These are phyloP conservation scores for Elephas maximus DNA, from an alignment of 2,113 vertebrate species.

Conservation along the genomic window DNA sequence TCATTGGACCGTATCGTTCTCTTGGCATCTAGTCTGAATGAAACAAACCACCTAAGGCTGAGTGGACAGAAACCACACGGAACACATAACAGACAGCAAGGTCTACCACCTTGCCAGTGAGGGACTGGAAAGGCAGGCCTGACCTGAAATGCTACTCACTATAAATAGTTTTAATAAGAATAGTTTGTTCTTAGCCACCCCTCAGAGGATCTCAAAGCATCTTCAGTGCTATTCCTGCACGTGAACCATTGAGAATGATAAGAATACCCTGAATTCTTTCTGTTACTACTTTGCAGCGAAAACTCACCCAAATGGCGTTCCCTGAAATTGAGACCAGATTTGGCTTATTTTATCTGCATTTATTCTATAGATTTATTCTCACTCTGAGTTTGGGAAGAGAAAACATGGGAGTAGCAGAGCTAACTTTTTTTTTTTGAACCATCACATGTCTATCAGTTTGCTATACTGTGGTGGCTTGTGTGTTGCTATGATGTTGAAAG, in stretches of 20 bases:
- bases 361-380: neutral
- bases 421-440: neutral
- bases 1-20: neutral
- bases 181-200: neutral
- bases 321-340: neutral
- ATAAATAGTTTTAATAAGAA: constrained; percentile 44
- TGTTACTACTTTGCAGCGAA: neutral
- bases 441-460: neutral
- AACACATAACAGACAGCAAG: neutral
- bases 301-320: neutral
- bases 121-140: constrained; percentile 28
- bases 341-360: neutral
- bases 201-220: constrained; percentile 2
- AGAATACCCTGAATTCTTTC: neutral
- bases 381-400: neutral
- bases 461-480: neutral
- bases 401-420: neutral
- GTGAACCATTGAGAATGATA: neutral
- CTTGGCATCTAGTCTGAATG: neutral
- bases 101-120: neutral
- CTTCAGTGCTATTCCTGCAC: neutral
- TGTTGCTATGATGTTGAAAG: neutral
- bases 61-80: neutral
- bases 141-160: neutral
- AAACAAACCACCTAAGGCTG: neutral